Evolutionary conservation across 92 coral and sea anemone species (phyloP).

Genomic region (Isaurus tuberculatus): DNA sequence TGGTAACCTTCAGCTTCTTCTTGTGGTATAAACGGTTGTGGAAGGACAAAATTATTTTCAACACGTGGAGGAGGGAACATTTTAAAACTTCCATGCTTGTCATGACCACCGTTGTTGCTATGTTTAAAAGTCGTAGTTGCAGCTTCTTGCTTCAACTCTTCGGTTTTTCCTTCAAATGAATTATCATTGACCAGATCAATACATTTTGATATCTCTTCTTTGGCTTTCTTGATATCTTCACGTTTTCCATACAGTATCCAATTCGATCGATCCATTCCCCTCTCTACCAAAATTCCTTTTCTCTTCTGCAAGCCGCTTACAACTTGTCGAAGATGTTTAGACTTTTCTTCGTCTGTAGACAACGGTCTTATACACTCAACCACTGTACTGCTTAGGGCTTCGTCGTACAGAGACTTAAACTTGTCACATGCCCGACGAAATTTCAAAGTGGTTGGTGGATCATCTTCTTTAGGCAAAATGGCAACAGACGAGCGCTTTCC

Average conservation of each 20-base stretch:
- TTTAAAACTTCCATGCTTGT: neutral
- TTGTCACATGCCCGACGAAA: constrained; percentile 25
- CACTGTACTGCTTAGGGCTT: constrained; percentile 14
- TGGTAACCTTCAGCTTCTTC: neutral
- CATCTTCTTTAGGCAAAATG: neutral
- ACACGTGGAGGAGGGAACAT: neutral
- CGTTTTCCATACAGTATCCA: constrained; percentile 30
- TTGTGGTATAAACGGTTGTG: neutral
- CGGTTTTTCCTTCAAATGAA: neutral
- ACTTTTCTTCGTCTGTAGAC: neutral
- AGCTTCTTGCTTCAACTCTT: neutral
- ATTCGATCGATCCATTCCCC: constrained; percentile 18
- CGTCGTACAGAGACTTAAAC: constrained; percentile 14
- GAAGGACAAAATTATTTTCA: neutral
- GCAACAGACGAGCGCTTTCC: constrained; percentile 6
- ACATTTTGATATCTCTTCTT: constrained; percentile 8
- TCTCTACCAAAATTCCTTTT: constrained; percentile 20
- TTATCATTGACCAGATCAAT: neutral
- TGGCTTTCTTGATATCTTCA: constrained; percentile 5
- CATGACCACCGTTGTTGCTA: neutral
- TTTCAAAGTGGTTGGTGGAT: neutral
- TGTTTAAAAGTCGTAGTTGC: neutral
- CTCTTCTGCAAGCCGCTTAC: constrained; percentile 26
- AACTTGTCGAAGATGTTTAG: neutral
- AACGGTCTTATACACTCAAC: neutral